A percentile compares a stretch with the other conserved stretches of the same genome.
These are phyloP conservation scores for Setipinna tenuifilis DNA, from an alignment of 2,797 vertebrate species.

Conservation along the genomic window DNA sequence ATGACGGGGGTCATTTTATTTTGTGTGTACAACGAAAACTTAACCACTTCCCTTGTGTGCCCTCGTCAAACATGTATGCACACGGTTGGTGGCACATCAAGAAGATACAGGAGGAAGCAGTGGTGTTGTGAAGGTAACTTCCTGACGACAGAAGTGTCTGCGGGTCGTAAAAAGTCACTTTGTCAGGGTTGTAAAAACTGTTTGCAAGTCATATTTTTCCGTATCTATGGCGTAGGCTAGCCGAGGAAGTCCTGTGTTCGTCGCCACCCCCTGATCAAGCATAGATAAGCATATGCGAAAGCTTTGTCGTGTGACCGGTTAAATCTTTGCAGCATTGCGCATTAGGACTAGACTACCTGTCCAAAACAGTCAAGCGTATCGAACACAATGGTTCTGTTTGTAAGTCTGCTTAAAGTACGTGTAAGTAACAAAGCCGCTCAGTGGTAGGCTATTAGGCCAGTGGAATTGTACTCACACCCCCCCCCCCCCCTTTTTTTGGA, in stretches of 20 bases:
- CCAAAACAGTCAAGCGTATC: conserved; percentile 16
- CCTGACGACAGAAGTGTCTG: not conserved
- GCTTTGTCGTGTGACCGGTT: not conserved
- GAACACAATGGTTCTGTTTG: conserved; percentile 26
- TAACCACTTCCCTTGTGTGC: conserved; percentile 46
- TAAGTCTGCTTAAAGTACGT: conserved; percentile 54
- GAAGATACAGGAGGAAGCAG: not conserved
- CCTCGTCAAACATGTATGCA: conserved; percentile 68
- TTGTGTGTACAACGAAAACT: not conserved
- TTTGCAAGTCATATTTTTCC: not conserved
- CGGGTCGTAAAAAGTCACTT: not conserved
- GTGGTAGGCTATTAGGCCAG: not conserved
- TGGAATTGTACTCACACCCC: not conserved
- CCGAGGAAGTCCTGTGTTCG: not conserved
- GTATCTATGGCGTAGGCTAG: not conserved
- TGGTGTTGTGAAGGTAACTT: not conserved
- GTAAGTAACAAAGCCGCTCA: conserved; percentile 55
- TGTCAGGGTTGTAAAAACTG: not conserved
- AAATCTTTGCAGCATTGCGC: not conserved
- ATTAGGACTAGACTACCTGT: not conserved
- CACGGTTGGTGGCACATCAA: not conserved
- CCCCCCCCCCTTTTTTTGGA: conserved; percentile 3
- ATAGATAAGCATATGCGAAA: not conserved
- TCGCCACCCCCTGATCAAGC: not conserved
- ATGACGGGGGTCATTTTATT: not conserved